Evolutionary conservation across 2,113 vertebrate species (phyloP).

Genomic region (Poicephalus meyeri): DNA sequence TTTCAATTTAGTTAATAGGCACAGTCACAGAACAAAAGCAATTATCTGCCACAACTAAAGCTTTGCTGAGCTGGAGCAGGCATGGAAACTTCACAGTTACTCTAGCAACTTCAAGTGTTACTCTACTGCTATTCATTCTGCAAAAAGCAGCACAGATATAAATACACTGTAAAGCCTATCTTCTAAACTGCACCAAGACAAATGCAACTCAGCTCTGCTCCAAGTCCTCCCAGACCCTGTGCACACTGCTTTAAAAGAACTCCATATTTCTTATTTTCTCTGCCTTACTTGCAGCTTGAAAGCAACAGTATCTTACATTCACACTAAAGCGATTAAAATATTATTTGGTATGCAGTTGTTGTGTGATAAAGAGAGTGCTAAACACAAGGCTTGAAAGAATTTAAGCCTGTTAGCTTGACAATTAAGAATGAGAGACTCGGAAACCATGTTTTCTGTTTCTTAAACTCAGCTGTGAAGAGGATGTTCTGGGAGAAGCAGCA

Average conservation of each 20-base stretch:
- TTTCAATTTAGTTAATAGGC: background rate
- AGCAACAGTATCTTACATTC: background rate
- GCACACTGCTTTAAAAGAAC: background rate
- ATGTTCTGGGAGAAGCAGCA: background rate
- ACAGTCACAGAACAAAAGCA: background rate
- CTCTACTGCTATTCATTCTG: background rate
- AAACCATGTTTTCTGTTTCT: background rate
- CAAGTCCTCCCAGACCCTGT: background rate
- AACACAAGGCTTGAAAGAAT: background rate
- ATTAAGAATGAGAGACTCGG: background rate
- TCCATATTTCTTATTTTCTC: background rate
- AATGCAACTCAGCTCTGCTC: background rate
- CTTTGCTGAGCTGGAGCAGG: conserved; percentile 15
- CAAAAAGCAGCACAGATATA: background rate
- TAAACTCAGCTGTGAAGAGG: background rate
- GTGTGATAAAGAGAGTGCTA: background rate
- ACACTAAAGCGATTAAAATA: background rate
- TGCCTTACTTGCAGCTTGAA: background rate
- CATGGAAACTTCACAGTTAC: background rate
- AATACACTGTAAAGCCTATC: background rate
- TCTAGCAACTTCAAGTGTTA: background rate
- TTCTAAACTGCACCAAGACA: background rate
- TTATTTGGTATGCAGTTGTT: background rate
- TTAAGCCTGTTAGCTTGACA: background rate
- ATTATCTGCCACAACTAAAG: conserved; percentile 23